Evolutionary conservation across 2,888 invertebrate genomes (phyloP).

Genomic region (Thecophora atra): DNA sequence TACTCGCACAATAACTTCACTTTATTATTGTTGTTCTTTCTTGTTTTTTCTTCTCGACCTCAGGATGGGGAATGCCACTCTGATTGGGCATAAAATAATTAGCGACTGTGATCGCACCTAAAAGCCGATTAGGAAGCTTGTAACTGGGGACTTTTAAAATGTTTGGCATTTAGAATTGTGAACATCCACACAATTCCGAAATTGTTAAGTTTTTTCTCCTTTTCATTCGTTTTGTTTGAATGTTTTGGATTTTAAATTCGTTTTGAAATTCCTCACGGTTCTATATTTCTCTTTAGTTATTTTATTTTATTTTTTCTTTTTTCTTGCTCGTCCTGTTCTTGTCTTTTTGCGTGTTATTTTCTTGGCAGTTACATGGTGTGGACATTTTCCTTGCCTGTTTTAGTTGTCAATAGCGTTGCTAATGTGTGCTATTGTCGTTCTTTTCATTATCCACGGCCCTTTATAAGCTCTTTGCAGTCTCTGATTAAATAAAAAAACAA

Average conservation of each 20-base stretch:
- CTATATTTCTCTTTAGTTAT: not conserved
- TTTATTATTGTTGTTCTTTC: not conserved
- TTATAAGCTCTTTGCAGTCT: not conserved
- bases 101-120: slow-evolving; percentile 34
- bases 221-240: slow-evolving; percentile 2
- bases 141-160: slow-evolving; percentile 25
- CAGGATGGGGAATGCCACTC: slow-evolving; percentile 7
- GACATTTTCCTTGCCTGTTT: slow-evolving; percentile 6
- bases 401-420: not conserved
- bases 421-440: not conserved
- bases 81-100: slow-evolving; percentile 28
- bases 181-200: no score
- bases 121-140: slow-evolving; percentile 34
- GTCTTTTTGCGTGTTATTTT: not conserved
- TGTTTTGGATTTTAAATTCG: slow-evolving; percentile 10
- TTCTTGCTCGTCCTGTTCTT: not conserved
- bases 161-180: slow-evolving; percentile 14
- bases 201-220: slow-evolving; percentile 36
- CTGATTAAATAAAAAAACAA: no score
- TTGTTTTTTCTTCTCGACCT: not conserved
- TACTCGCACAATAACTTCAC: not conserved
- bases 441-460: not conserved
- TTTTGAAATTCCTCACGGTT: no score
- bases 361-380: slow-evolving; percentile 2
- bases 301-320: not conserved